phyloP scores from a whole-genome alignment of 2,113 vertebrate species.

The Calonectris borealis region DNA sequence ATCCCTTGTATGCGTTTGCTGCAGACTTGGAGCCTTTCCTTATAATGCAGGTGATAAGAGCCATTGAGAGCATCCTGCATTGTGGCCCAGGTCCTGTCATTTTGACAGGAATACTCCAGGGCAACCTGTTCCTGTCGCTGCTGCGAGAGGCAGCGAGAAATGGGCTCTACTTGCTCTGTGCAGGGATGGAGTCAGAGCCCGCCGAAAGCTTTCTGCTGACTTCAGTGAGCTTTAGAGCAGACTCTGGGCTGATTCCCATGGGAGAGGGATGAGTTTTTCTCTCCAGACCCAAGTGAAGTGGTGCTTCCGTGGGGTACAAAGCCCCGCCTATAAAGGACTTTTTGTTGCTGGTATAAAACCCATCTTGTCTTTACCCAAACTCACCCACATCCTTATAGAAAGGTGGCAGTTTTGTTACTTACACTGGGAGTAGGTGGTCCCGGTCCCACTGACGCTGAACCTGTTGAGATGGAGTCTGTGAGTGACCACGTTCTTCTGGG shows the following conservation, averaged over 20 bases:
- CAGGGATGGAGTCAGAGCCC: not conserved
- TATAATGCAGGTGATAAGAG: not conserved
- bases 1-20: not conserved
- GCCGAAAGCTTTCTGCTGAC: not conserved
- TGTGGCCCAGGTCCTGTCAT: not conserved
- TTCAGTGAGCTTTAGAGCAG: not conserved
- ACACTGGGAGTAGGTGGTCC: constrained; percentile 93
- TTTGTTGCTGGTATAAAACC: not conserved
- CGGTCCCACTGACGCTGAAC: constrained; percentile 93
- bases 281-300: not conserved
- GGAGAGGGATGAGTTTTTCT: not conserved
- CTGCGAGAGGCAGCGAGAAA: not conserved
- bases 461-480: constrained; percentile 95
- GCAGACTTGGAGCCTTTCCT: not conserved
- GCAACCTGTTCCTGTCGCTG: not conserved
- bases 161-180: not conserved
- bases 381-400: not conserved
- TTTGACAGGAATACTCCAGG: not conserved
- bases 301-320: not conserved
- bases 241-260: not conserved
- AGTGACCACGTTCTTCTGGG: constrained; percentile 97
- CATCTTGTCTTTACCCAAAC: not conserved
- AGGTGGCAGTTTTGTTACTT: constrained; percentile 51
- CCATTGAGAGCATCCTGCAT: not conserved
- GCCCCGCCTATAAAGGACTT: not conserved